Evolutionary conservation across 2,888 invertebrate genomes (phyloP), one percentile per base, ranked within the genome.

Genomic region (Sesia bembeciformis): DNA sequence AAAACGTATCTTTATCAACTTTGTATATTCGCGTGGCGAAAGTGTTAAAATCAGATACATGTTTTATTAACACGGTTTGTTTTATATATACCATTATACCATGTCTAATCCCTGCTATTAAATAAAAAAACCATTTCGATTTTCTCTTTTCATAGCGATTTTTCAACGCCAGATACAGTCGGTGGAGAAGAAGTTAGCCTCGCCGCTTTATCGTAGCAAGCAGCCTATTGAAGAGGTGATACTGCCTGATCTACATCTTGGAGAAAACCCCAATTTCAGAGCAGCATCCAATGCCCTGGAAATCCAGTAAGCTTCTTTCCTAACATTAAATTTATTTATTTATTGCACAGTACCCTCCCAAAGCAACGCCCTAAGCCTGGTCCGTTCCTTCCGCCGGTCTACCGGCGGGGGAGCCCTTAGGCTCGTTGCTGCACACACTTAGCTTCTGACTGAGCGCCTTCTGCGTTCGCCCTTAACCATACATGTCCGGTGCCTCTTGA

Each of bases 271-370:
- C 1, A 63, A 80, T 52, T 93, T 93, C 68, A 74, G 72, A 38
- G 80, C 79, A 55, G 92, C 93, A 0, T 93, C 93, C 0, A 76
- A 78, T 42, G 90, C 85, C 51, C 65, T 93, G 40, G 87, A 90
- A 59, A 63, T 43, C 7, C n/a, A 43, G 4, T 6, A 6, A 6
- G 43, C 8, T 42, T 3, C 7, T 3, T 3, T 43, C 7, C 7
- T 4, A 7, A 4, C 43, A 43, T 7, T n/a, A 7, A 4, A 43
- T 7, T 43, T 5, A 43, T 4, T 43, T 43, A 43, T 43, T 42
- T 42, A 42, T 4, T 42, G 4, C n/a, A 42, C 23, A 23, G 2
- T 23, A 23, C 23, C 23, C 23, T 23, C 23, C 23, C 1, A 23
- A 23, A 23, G 23, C 23, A 23, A 23, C 23, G 2, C 23, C 23